Percentiles rank a stretch among this genome's conserved stretches.
These are phyloP conservation scores for Dendrolimus kikuchii DNA, from an alignment of 1,140 invertebrate genomes.

Conservation along the genomic window DNA sequence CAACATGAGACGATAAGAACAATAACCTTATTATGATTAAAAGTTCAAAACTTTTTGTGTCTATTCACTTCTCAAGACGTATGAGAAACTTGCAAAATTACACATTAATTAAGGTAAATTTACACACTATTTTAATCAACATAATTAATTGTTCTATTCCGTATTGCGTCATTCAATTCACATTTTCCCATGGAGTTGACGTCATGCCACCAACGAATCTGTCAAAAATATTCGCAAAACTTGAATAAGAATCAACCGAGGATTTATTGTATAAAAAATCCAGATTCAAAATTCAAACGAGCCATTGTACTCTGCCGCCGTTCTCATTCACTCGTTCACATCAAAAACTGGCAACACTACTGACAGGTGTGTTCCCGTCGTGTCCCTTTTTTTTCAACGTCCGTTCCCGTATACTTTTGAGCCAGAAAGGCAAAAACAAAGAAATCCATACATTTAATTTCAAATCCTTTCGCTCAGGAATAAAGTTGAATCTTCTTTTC, in stretches of 20 bases:
- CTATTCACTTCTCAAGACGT: too few relatives aligned
- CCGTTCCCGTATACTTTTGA: slow-evolving; percentile 39
- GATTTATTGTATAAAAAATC: slow-evolving; percentile 21
- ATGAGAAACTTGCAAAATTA: too few relatives aligned
- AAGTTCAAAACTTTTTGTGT: too few relatives aligned
- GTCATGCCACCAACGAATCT: slow-evolving; percentile 4
- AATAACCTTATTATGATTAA: too few relatives aligned
- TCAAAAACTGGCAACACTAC: slow-evolving; percentile 69
- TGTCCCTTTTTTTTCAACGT: slow-evolving; percentile 68
- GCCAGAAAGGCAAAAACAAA: slow-evolving; percentile 23
- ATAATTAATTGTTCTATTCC: too few relatives aligned
- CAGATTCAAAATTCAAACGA: slow-evolving; percentile 53
- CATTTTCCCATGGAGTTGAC: background rate
- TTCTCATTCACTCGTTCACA: slow-evolving; percentile 51
- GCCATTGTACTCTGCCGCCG: slow-evolving; percentile 41
- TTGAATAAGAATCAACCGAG: slow-evolving; percentile 4
- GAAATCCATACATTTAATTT: slow-evolving; percentile 5
- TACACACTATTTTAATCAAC: too few relatives aligned
- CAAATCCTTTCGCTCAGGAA: background rate
- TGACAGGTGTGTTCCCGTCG: slow-evolving; percentile 69
- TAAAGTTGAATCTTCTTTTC: slow-evolving; percentile 26
- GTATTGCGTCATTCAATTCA: slow-evolving; percentile 2
- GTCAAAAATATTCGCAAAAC: slow-evolving; percentile 12
- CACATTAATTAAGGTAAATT: too few relatives aligned
- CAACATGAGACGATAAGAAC: too few relatives aligned